phyloP scores from a whole-genome alignment of 1,140 invertebrate genomes.

The Hylyphantes graminicola region DNA sequence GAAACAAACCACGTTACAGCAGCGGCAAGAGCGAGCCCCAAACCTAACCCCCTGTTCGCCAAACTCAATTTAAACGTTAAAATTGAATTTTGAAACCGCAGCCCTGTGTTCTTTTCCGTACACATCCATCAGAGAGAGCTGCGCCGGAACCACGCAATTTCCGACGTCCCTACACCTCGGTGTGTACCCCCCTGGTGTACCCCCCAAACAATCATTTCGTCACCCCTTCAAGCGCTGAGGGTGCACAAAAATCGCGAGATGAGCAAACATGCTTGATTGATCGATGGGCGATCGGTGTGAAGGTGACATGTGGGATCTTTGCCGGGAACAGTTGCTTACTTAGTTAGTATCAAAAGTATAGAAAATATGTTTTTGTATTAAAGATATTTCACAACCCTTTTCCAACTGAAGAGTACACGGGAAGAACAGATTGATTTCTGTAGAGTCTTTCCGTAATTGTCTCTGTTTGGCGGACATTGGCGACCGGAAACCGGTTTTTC shows the following conservation, averaged over 20 bases:
- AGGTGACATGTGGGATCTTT: too few relatives aligned
- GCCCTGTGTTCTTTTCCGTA: neutral
- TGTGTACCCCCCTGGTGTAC: neutral
- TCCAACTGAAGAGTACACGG: too few relatives aligned
- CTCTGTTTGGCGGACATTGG: too few relatives aligned
- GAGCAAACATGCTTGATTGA: slow-evolving; percentile 47
- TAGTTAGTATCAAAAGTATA: too few relatives aligned
- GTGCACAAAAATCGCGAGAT: slow-evolving; percentile 9
- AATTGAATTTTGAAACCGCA: slow-evolving; percentile 39
- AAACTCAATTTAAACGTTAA: slow-evolving; percentile 7
- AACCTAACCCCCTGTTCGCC: too few relatives aligned
- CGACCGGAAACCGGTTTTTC: too few relatives aligned
- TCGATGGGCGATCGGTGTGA: slow-evolving; percentile 11
- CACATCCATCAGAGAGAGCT: slow-evolving; percentile 23
- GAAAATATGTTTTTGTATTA: too few relatives aligned
- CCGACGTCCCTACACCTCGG: slow-evolving; percentile 5
- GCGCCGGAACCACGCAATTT: slow-evolving; percentile 38
- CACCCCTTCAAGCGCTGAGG: slow-evolving; percentile 31
- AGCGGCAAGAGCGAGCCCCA: too few relatives aligned
- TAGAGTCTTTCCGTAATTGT: too few relatives aligned
- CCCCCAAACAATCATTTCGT: slow-evolving; percentile 13
- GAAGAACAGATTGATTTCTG: too few relatives aligned
- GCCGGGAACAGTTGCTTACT: too few relatives aligned
- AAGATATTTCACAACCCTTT: too few relatives aligned
- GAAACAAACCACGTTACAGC: neutral